A percentile compares a stretch with the other conserved stretches of the same genome.
phyloP scores from a whole-genome alignment of 2,888 invertebrate species.

The Lagria hirta region DNA sequence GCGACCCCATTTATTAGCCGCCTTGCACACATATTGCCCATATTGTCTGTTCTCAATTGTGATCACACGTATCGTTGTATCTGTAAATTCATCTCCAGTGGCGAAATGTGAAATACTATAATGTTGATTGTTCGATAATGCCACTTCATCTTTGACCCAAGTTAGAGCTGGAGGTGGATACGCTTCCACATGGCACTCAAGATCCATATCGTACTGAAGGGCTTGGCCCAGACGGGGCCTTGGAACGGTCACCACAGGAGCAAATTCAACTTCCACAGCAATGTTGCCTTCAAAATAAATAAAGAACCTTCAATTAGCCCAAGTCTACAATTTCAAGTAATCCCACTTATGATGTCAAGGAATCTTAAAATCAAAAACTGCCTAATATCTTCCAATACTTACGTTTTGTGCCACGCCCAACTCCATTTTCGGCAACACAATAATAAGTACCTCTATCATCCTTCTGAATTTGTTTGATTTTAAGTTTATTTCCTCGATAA shows the following conservation, averaged over 20 bases:
- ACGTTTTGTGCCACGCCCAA: conserved; percentile 79
- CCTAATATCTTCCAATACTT: too few relatives aligned
- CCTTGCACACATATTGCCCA: conserved; percentile 83
- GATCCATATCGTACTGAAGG: conserved; percentile 89
- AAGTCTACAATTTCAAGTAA: conserved; percentile 1
- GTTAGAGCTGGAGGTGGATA: conserved; percentile 91
- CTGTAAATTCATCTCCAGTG: conserved; percentile 89
- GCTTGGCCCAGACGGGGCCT: conserved; percentile 84
- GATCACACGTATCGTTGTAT: conserved; percentile 84
- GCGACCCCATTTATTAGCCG: conserved; percentile 83
- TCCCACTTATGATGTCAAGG: neutral
- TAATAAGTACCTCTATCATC: conserved; percentile 93
- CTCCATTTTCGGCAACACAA: conserved; percentile 89
- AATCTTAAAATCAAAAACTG: too few relatives aligned
- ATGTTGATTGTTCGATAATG: conserved; percentile 86
- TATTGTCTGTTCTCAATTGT: conserved; percentile 90
- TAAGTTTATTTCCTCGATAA: conserved; percentile 79
- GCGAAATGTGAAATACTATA: conserved; percentile 89
- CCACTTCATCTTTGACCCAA: conserved; percentile 85
- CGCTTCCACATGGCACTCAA: conserved; percentile 93
- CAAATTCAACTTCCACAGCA: conserved; percentile 86
- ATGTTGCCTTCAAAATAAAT: conserved; percentile 62
- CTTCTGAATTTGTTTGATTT: conserved; percentile 76
- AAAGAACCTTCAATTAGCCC: too few relatives aligned
- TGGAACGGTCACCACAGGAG: conserved; percentile 83